Conservation (phyloP, 53 echinoderm and acorn worm species). For the Temnopleurus reevesii region DNA sequence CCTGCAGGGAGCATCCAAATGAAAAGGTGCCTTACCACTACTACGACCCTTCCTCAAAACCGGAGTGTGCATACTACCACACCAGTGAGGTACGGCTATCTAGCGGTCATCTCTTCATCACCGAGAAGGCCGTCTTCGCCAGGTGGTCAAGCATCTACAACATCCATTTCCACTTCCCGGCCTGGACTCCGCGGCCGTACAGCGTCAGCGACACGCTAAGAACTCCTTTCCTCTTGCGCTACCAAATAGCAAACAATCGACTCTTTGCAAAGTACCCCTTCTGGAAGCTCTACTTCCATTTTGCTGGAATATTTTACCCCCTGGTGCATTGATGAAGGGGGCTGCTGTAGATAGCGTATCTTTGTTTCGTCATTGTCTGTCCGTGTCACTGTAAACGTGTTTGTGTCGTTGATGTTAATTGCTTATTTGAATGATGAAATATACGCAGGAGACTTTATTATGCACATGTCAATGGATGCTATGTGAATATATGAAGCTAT, state of each 20-base stretch:
- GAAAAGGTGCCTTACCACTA: slow-evolving; percentile 94
- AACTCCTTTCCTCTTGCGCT: slow-evolving; percentile 86
- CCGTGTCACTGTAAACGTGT: neutral
- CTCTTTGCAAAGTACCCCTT: slow-evolving; percentile 78
- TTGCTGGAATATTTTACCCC: slow-evolving; percentile 88
- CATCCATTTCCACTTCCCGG: slow-evolving; percentile 78
- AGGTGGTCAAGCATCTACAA: slow-evolving; percentile 85
- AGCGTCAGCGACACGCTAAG: slow-evolving; percentile 61
- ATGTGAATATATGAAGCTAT: neutral
- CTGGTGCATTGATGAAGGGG: slow-evolving; percentile 80
- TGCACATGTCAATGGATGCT: neutral
- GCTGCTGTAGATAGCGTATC: slow-evolving; percentile 38
- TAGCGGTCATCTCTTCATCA: slow-evolving; percentile 93
- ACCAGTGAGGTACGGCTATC: slow-evolving; percentile 84
- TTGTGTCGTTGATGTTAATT: neutral
- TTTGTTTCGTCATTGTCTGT: neutral
- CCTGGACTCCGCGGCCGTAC: slow-evolving; percentile 67
- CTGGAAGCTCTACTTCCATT: slow-evolving; percentile 91
- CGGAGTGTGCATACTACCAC: slow-evolving; percentile 94
- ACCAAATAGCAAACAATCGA: slow-evolving; percentile 78
- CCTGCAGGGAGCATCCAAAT: slow-evolving; percentile 84
- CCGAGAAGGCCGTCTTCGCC: slow-evolving; percentile 95
- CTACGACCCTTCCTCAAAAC: slow-evolving; percentile 74
- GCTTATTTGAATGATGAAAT: neutral
- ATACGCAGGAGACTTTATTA: neutral